Evolutionary conservation across 2,113 vertebrate species (phyloP).

Genomic region (Hepsetus odoe): DNA sequence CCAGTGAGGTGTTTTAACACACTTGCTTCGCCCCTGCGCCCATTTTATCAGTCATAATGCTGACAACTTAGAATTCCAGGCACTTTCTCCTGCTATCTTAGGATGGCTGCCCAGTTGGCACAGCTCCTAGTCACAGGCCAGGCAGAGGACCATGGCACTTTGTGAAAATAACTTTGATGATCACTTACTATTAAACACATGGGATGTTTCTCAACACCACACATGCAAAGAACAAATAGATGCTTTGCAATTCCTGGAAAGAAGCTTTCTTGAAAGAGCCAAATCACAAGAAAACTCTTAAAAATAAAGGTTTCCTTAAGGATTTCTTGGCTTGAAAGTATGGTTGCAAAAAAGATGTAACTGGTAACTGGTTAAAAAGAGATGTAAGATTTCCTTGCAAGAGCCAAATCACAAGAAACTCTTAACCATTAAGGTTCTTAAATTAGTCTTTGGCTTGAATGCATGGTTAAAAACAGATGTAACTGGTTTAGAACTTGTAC

Average conservation of each 20-base stretch:
- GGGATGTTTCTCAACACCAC: background rate
- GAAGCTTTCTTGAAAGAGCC: background rate
- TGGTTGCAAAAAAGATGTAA: too few species aligned
- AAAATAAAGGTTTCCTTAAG: background rate
- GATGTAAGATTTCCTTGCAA: too few species aligned
- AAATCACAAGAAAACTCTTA: background rate
- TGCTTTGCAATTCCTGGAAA: background rate
- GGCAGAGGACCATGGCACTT: background rate
- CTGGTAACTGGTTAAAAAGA: too few species aligned
- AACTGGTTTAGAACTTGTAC: too few species aligned
- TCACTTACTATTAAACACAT: constrained; percentile 33
- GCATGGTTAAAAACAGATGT: too few species aligned
- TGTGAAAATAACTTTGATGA: background rate
- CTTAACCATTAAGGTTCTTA: too few species aligned
- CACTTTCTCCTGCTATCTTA: constrained; percentile 22
- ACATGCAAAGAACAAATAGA: background rate
- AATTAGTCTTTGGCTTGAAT: too few species aligned
- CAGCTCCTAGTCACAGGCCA: background rate
- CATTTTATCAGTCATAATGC: constrained; percentile 43
- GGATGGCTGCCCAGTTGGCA: background rate
- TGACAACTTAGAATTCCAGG: background rate
- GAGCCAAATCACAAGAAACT: too few species aligned
- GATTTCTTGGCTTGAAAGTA: too few species aligned
- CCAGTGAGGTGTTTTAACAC: constrained; percentile 55
- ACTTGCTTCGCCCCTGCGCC: constrained; percentile 17